phyloP scores from a whole-genome alignment of 2,888 invertebrate species.

The Dynastes hyllus region DNA sequence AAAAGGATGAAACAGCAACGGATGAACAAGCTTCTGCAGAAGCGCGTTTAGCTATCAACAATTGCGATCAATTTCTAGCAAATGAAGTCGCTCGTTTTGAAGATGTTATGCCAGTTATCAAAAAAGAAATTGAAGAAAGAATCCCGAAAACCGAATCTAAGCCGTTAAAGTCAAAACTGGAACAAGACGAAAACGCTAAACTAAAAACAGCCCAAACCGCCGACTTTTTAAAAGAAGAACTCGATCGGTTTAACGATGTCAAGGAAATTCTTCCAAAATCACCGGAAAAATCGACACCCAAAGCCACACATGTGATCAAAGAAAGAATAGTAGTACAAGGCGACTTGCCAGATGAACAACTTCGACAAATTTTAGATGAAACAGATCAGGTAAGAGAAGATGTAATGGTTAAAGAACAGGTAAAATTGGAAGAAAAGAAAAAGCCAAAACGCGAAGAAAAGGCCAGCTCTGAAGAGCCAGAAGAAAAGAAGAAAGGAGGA shows the following conservation, averaged over 20 bases:
- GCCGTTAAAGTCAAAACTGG: background rate
- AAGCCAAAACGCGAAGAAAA: constrained; percentile 18
- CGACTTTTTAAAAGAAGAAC: constrained; percentile 57
- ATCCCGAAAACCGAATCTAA: background rate
- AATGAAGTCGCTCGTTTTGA: constrained; percentile 55
- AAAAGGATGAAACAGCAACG: constrained; percentile 48
- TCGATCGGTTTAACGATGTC: constrained; percentile 55
- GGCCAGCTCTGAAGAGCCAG: constrained; percentile 54
- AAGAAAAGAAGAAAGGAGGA: constrained; percentile 53
- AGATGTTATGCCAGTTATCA: constrained; percentile 53
- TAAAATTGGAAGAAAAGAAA: constrained; percentile 35
- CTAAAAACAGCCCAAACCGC: constrained; percentile 54
- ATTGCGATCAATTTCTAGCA: constrained; percentile 53
- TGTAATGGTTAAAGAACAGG: constrained; percentile 10
- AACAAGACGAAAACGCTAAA: constrained; percentile 42
- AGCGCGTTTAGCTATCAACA: constrained; percentile 48
- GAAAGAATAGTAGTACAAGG: constrained; percentile 11
- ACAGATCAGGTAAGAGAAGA: constrained; percentile 30
- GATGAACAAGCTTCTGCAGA: constrained; percentile 27
- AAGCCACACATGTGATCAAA: constrained; percentile 34
- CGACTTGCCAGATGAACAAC: constrained; percentile 6
- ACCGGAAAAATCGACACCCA: constrained; percentile 7
- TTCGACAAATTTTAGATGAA: constrained; percentile 36
- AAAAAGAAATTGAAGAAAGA: constrained; percentile 12
- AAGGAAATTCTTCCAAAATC: constrained; percentile 21